Evolutionary conservation across 2,888 invertebrate species (phyloP).

Genomic region (Tanaodytes sp.): DNA sequence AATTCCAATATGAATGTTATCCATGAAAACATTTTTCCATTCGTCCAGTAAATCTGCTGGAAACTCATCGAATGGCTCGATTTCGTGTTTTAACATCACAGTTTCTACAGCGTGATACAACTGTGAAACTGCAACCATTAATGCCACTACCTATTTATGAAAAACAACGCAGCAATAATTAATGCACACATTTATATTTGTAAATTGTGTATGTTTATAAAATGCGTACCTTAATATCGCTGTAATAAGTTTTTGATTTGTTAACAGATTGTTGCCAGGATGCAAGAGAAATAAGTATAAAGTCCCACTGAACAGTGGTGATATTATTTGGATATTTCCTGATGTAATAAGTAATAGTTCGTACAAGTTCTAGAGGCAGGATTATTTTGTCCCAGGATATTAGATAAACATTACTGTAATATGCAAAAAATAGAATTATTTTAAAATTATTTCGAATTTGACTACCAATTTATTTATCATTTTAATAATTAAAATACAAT

Average conservation of each 20-base stretch:
- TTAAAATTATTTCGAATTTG: no score
- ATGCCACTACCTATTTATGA: slow-evolving; percentile 59
- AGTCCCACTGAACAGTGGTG: slow-evolving; percentile 81
- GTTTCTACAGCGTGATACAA: slow-evolving; percentile 74
- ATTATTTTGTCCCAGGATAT: slow-evolving; percentile 61
- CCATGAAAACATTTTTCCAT: slow-evolving; percentile 85
- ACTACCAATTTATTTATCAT: not conserved
- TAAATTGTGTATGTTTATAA: no score
- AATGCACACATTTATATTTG: no score
- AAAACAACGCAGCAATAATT: not conserved
- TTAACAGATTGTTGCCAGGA: slow-evolving; percentile 78
- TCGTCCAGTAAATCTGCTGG: slow-evolving; percentile 75
- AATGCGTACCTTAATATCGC: slow-evolving; percentile 75
- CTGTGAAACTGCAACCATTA: slow-evolving; percentile 75
- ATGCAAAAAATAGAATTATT: no score
- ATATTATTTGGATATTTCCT: slow-evolving; percentile 61
- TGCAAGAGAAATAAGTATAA: slow-evolving; percentile 80
- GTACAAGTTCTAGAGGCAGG: slow-evolving; percentile 64
- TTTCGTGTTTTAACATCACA: slow-evolving; percentile 72
- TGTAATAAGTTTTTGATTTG: slow-evolving; percentile 70
- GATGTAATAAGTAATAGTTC: slow-evolving; percentile 61
- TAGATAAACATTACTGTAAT: slow-evolving; percentile 60
- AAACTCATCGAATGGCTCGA: slow-evolving; percentile 71
- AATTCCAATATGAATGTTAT: slow-evolving; percentile 76
- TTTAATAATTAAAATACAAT: no score